A percentile compares a stretch with the other conserved stretches of the same genome.
Evolutionary conservation across 2,797 vertebrate species (phyloP).

Genomic region (Vultur gryphus): DNA sequence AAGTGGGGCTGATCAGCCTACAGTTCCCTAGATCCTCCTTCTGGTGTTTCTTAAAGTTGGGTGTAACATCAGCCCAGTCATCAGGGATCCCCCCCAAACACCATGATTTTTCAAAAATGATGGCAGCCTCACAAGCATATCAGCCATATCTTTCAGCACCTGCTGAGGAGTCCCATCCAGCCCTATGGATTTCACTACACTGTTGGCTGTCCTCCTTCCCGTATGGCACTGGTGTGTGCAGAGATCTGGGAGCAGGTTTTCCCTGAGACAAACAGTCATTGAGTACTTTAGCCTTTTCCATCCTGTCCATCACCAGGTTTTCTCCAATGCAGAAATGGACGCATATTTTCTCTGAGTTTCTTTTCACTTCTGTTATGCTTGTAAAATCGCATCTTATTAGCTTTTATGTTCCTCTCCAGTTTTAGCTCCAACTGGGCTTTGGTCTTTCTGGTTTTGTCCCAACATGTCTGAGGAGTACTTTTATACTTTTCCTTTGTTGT

Average conservation of each 20-base stretch:
- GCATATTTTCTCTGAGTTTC: background rate
- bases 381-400: background rate
- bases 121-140: background rate
- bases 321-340: background rate
- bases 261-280: background rate
- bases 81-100: background rate
- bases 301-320: background rate
- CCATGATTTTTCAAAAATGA: background rate
- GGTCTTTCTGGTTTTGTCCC: constrained; percentile 11
- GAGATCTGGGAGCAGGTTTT: background rate
- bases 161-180: background rate
- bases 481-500: background rate
- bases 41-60: background rate
- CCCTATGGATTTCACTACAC: background rate
- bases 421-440: constrained; percentile 6
- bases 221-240: background rate
- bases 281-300: background rate
- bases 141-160: background rate
- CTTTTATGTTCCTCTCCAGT: background rate
- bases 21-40: background rate
- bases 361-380: background rate
- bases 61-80: background rate
- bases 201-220: background rate
- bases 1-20: background rate
- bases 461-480: background rate